Conservation (phyloP, 2,888 invertebrate species). For the Caenorhabditis zanzibari region DNA sequence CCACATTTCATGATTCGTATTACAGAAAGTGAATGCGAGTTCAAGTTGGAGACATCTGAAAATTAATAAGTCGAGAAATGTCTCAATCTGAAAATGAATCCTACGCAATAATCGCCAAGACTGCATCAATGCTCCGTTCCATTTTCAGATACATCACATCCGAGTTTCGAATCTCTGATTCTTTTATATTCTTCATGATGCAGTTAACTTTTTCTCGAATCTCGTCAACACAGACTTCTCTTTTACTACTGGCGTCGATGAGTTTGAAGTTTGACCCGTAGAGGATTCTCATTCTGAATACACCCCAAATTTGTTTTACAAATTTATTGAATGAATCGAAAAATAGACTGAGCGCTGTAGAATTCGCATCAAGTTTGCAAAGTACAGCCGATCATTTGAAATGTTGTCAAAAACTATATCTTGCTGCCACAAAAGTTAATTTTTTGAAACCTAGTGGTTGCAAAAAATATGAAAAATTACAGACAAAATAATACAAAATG, state of each 20-base stretch:
- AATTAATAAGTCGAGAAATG: background rate
- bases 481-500: background rate
- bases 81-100: background rate
- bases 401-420: background rate
- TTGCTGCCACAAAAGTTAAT: no score
- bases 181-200: background rate
- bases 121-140: constrained; percentile 27
- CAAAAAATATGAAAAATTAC: background rate
- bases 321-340: background rate
- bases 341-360: background rate
- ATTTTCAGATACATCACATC: constrained; percentile 46
- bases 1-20: background rate
- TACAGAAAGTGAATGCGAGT: constrained; percentile 48
- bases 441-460: no score
- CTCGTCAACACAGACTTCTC: constrained; percentile 10
- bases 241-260: constrained; percentile 19
- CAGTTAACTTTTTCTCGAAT: constrained; percentile 16
- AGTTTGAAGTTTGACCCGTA: constrained; percentile 9
- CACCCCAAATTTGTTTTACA: background rate
- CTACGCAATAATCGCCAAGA: constrained; percentile 36
- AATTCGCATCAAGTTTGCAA: background rate
- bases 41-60: constrained; percentile 52
- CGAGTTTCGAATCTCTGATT: background rate
- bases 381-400: background rate
- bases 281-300: constrained; percentile 18